Percentiles rank a stretch among this genome's conserved stretches.
Conservation (phyloP, 2,797 vertebrate species). For the Eupleurogrammus muticus region DNA sequence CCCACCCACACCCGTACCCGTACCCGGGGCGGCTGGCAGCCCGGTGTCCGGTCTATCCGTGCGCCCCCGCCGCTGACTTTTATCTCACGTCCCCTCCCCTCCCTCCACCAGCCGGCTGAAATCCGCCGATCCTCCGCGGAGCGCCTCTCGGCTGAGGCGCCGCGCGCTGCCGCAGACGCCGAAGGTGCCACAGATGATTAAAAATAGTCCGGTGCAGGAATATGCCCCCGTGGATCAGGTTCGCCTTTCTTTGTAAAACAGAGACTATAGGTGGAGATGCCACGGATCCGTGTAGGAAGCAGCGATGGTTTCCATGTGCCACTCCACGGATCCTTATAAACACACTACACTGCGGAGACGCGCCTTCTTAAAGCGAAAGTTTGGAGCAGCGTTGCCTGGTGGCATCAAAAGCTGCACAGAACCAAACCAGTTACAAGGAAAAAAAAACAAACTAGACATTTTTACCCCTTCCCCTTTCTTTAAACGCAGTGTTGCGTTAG, state of each 20-base stretch:
- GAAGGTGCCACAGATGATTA: constrained; percentile 24
- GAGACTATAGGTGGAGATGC: constrained; percentile 13
- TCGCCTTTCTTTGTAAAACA: too few species aligned
- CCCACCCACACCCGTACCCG: too few species aligned
- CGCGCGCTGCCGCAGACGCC: constrained; percentile 64
- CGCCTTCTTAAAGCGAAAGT: constrained; percentile 89
- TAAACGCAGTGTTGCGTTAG: background rate
- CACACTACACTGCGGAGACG: constrained; percentile 75
- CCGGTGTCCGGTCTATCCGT: too few species aligned
- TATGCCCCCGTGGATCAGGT: constrained; percentile 11
- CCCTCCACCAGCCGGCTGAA: constrained; percentile 17
- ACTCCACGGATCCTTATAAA: constrained; percentile 75
- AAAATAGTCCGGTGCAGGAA: constrained; percentile 41
- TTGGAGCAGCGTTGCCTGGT: constrained; percentile 56
- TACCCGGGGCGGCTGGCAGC: constrained; percentile 9
- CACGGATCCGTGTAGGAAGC: constrained; percentile 23
- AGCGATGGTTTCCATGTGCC: constrained; percentile 80
- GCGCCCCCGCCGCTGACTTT: constrained; percentile 7
- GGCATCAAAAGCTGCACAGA: constrained; percentile 6
- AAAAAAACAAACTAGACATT: background rate
- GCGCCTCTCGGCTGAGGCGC: constrained; percentile 57
- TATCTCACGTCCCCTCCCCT: constrained; percentile 45
- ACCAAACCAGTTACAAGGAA: background rate
- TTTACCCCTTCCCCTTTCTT: background rate
- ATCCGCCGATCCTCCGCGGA: constrained; percentile 44